phyloP scores from a whole-genome alignment of 2,797 vertebrate species.

The Sebastes hubbsi region DNA sequence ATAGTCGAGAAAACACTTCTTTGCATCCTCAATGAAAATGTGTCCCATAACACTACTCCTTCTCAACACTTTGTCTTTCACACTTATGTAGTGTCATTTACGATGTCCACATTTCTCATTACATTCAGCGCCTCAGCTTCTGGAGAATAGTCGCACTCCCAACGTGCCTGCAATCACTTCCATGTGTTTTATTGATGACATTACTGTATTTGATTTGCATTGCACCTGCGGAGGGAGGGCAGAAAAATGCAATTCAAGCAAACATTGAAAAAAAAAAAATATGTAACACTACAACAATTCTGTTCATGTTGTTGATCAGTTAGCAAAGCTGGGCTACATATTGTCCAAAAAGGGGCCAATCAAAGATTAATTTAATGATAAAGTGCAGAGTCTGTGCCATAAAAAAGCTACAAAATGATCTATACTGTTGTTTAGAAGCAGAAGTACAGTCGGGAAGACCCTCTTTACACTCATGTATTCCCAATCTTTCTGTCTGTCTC shows the following conservation, averaged over 20 bases:
- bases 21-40: slow-evolving; percentile 33
- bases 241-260: background rate
- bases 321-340: background rate
- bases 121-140: background rate
- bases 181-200: background rate
- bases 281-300: background rate
- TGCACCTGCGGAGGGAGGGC: background rate
- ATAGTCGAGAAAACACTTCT: background rate
- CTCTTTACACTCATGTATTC: too few relatives aligned
- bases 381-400: background rate
- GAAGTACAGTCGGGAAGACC: too few relatives aligned
- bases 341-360: background rate
- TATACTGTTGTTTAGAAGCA: background rate
- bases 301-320: background rate
- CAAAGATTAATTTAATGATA: background rate
- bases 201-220: background rate
- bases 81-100: slow-evolving; percentile 17
- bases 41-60: background rate
- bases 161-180: background rate
- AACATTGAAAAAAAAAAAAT: background rate
- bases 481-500: too few relatives aligned
- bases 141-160: background rate
- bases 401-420: background rate
- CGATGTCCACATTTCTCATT: slow-evolving; percentile 4
- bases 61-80: slow-evolving; percentile 29